Evolutionary conservation across 1,140 invertebrate genomes (phyloP), one percentile per base, ranked within the genome.

Genomic region (Zaprionus tsacasi): DNA sequence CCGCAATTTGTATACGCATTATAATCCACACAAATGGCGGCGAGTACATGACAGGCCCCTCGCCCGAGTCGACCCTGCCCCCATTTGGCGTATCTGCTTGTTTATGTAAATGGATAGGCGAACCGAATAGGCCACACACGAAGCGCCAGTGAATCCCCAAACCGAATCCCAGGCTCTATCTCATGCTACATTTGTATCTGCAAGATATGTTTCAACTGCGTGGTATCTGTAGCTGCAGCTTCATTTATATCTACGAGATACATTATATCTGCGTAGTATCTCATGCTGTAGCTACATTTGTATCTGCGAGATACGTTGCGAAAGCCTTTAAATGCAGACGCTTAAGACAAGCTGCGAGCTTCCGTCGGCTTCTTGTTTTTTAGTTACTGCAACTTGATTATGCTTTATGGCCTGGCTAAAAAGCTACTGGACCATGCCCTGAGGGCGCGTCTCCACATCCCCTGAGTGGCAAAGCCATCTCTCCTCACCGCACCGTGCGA

Each of bases 351-450:
- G 15, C 50, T 64, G 52, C 15, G 52, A 59, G 56, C 68, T 55
- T 48, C 45, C 25, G 15, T 27, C 8, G 5, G 56, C 33, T 48
- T n/a, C 11, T 40, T 27, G 36, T 45, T n/a, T 57, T 15, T 43
- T 59, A 65, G 57, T 76, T 68, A 64, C 21, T 59, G 73, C 73
- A 76, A 70, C 78, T 83, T 83, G 81, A 83, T 85, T 83, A 85
- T 83, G 81, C 74, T 74, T 78, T 79, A 74, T 85, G 81, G 78
- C 66, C 61, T 11, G 60, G 59, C 59, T 71, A 71, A 66, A 76
- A 76, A 76, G 69, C 69, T 60, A 76, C 73, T 76, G 69, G 73
- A 76, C 73, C 73, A 76, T 76, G 55, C 61, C 67, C 54, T 21
- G 56, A 68, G 57, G 71, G 56, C 45, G 40, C 11, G 38, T 55